These are phyloP conservation scores for Cryptus viduatorius DNA, from an alignment of 2,888 invertebrate genomes.

Conservation along the genomic window DNA sequence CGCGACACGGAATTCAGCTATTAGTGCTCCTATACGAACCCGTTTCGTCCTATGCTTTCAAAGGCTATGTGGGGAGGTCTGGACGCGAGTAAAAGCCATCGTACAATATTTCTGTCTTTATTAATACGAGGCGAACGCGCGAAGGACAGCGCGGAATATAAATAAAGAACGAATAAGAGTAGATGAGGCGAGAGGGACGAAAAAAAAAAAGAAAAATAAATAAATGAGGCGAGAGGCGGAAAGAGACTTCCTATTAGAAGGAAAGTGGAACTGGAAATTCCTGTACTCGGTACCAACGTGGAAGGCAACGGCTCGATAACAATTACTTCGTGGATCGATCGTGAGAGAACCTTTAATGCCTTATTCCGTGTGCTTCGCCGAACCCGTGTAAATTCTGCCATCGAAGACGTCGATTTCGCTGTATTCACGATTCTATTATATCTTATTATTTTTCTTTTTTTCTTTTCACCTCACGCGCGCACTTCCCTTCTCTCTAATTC, in stretches of 20 bases:
- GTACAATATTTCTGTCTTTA: conserved; percentile 47
- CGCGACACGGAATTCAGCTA: conserved; percentile 80
- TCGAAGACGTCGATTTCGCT: conserved; percentile 22
- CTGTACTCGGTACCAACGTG: conserved; percentile 15
- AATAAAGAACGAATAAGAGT: conserved; percentile 3
- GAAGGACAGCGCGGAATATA: conserved; percentile 22
- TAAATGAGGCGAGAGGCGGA: neutral
- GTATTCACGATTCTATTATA: conserved; percentile 21
- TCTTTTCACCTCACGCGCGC: neutral
- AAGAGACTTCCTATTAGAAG: conserved; percentile 17
- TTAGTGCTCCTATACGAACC: conserved; percentile 72
- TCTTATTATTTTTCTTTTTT: conserved; percentile 22
- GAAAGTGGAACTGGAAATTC: conserved; percentile 45
- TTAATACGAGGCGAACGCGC: conserved; percentile 44
- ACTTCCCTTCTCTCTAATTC: conserved; percentile 1
- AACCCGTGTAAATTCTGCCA: conserved; percentile 1
- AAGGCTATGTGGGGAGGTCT: conserved; percentile 6
- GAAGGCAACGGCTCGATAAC: conserved; percentile 47
- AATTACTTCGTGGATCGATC: conserved; percentile 54
- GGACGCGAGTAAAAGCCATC: conserved; percentile 19
- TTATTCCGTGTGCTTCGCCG: conserved; percentile 17
- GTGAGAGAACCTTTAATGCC: conserved; percentile 46
- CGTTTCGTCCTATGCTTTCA: conserved; percentile 15
- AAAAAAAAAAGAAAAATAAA: neutral
- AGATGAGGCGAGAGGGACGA: too few relatives aligned